Base-by-base conservation (phyloP, 2,113 vertebrate genomes). In the Callipepla californica region DNA sequence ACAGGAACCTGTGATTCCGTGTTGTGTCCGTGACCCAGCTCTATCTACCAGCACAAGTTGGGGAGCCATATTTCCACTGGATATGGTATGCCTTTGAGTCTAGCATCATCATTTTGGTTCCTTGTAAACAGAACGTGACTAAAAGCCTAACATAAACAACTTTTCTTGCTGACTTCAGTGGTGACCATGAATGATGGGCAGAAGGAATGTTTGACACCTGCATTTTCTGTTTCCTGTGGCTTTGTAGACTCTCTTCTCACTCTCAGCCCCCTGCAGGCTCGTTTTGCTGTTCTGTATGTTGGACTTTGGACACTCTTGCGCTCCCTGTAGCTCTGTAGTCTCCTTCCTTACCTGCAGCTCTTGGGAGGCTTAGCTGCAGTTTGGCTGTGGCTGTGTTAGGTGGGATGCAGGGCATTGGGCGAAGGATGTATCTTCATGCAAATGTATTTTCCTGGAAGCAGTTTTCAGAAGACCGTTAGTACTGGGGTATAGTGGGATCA, bases 1-100 rank as follows among this genome's bases (percentile, higher is more conserved):
- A 87, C 79, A 88, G 85, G 69, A 94, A 77, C 67, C 76, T 85
- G 2, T 83, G 91, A 91, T 94, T 95, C 79, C 85, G 72, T 61
- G 22, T 63, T 80, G 58, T 86, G 22, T 78, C 79, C 67, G 51
- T 72, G 85, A 40, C 75, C n/a, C 0, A 2, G 65, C 61, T 87
- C 19, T 63, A 77, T 78, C 79, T 89, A 80, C 65, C 79, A 34
- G 2, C 51, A n/a, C 80, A 72, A 90, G 36, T 34, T 63, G 57
- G 48, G 26, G 30, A 90, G 36, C 91, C 80, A 83, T 78, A 48
- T 75, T 93, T 90, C 91, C 95, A 48, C 76, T 83, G 61, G 65
- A 61, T 78, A 38, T 62, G 76, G 47, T 63, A 66, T 89, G 81
- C 81, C 28, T 95, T 91, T 90, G 61, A 22, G 66, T 84, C 80